Base-by-base conservation (phyloP, 2,797 vertebrate genomes). In the Myiotriccus ornatus region DNA sequence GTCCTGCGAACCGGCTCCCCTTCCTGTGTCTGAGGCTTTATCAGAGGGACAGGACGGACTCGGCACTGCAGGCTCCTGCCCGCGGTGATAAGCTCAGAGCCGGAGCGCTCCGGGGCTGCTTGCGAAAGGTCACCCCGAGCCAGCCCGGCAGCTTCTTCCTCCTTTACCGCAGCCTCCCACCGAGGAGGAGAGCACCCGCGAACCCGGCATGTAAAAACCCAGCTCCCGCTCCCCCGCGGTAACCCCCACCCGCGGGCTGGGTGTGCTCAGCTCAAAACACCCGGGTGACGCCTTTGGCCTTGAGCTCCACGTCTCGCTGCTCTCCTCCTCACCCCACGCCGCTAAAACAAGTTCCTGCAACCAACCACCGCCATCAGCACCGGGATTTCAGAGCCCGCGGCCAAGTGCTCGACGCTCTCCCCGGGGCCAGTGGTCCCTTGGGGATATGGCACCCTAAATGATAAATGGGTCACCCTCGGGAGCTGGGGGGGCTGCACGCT, bases 141-240 rank as follows among this genome's bases (percentile, higher is more conserved):
- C 8, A 68, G 55, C 64, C 59, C 1, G 39, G 83, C 74, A 27
- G 70, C 81, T 84, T 76, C 86, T 65, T 28, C 55, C 68, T 93
- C 67, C 68, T 87, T 60, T 50, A 47, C 64, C 21, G 35, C 76
- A 49, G 90, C 59, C 5, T 5, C n/a, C 75, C 74, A 32, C 16
- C 69, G 43, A 8, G 2, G 4, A 27, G 21, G 32, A 39, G 10
- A 53, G 55, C 12, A 1, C 50, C 53, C 73, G 43, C 3, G 4
- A 21, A 12, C 12, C 19, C 5, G 0, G 41, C 3, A 1, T 2
- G 1, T 6, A 5, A 20, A 64, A 35, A 3, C 4, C 16, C 53
- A 68, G 73, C 73, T 55, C 30, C 39, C 4, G 35, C 49, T 75
- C 15, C 41, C 19, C 25, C 1, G 2, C 4, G 3, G n/a, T 22